Evolutionary conservation across 2,888 invertebrate species (phyloP), one percentile per base, ranked within the genome.

Genomic region (Pimpla rufipes): DNA sequence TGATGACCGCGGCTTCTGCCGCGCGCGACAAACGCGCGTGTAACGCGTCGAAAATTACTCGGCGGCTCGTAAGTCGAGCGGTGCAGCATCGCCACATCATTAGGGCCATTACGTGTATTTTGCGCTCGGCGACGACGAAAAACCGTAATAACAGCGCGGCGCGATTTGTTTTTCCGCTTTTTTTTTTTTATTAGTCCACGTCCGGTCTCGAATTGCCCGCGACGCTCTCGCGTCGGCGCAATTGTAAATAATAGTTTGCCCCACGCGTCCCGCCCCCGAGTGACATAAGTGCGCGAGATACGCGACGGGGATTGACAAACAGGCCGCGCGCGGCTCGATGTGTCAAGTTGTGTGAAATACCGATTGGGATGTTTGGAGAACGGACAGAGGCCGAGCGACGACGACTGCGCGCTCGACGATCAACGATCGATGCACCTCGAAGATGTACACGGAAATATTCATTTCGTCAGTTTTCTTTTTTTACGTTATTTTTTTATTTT

Each of bases 161-260:
- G 47, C 18, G 35, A 10, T 18, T 18, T 5, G 5, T 74, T 71
- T 57, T 71, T 71, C 13, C 21, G 18, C 10, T 6, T 50, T 71
- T 57, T 45, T 57, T 59, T 59, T 47, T 62, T 74, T 50, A 62
- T 50, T 50, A 37, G 35, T 21, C 47, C 21, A 13, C 62, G 13
- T 74, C 74, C 74, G 62, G 74, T 62, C 74, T 50, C 47, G n/a
- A 74, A 74, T 74, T 64, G 62, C 74, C 23, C 50, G 62, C 35
- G 11, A n/a, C n/a, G 35, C 6, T 74, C 57, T 74, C 62, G n/a
- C 67, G 62, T 13, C 29, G 18, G 35, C 47, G 47, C 37, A 70
- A 70, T 70, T 70, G 52, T 37, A 50, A 68, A 68, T 68, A 68
- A 68, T 68, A 35, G 67, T 68, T 37, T 35, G 50, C n/a, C 16